Evolutionary conservation across 2,797 vertebrate genomes (phyloP), one percentile per base, ranked within the genome.

Genomic region (Luscinia luscinia): DNA sequence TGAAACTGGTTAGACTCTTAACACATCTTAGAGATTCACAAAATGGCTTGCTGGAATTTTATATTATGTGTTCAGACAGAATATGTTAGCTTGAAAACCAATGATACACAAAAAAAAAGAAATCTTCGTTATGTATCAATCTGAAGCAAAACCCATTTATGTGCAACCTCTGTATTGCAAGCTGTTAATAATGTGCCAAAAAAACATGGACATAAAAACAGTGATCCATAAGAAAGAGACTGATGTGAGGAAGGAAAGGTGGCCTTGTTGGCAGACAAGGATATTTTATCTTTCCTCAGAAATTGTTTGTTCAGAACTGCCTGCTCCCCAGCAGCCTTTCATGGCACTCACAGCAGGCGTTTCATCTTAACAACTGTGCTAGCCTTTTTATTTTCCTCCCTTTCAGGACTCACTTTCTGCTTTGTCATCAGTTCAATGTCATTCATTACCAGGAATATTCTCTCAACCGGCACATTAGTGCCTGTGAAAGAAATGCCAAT

Each of bases 371-470:
- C 62, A 79, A 87, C 66, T 59, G 40, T 59, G n/a, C 58, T 70
- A 79, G 30, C 30, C 62, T 88, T 95, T 95, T 89, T 87, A 89
- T 87, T 95, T 94, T 89, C 51, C 77, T 91, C 52, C 49, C 34
- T 81, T 68, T 59, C 57, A 46, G 45, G 81, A 62, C 58, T 89
- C 43, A 28, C 57, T 92, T 95, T 96, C 80, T 95, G 76, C 84
- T 93, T 87, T 68, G 52, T 96, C 93, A 95, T 95, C 91, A 70
- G 20, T 89, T 91, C 55, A 58, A 38, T 91, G 84, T 68, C 68
- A 46, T 78, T 89, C 84, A 89, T 84, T 95, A 89, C 74, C 22
- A 27, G 63, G 61, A 95, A 80, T 22, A 84, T 64, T 89, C 80
- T 87, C 89, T 96, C 84, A 84, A n/a, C 38, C 4, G 2, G 63